These are phyloP conservation scores for Salvelinus sp. DNA, from an alignment of 2,113 vertebrate genomes.

Conservation along the genomic window DNA sequence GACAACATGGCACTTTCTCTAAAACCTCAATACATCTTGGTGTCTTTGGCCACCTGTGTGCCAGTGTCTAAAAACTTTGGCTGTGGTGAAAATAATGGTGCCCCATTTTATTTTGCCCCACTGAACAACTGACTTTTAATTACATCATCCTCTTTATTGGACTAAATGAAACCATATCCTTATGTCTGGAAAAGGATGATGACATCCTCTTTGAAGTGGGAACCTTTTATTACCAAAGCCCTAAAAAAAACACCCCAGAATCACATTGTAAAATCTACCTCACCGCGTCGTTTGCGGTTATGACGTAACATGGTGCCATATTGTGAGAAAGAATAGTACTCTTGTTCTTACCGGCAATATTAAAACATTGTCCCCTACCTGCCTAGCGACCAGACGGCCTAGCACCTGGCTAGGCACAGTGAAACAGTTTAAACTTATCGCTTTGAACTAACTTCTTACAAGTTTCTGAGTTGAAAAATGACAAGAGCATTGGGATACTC, in stretches of 20 bases:
- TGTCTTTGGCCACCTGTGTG: too few relatives aligned
- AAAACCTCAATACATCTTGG: too few relatives aligned
- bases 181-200: constrained; percentile 13
- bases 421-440: too few relatives aligned
- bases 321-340: neutral
- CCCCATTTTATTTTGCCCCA: neutral
- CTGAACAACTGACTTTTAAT: neutral
- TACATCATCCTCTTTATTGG: neutral
- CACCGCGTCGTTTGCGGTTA: neutral
- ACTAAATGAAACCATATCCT: constrained; percentile 4
- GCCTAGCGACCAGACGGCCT: neutral
- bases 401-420: neutral
- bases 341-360: neutral
- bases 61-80: too few relatives aligned
- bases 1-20: neutral
- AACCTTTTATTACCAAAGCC: constrained; percentile 42
- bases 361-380: neutral
- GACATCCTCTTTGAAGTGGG: constrained; percentile 42
- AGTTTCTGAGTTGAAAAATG: neutral
- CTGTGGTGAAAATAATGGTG: too few relatives aligned
- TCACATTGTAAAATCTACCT: constrained; percentile 28
- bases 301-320: neutral
- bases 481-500: neutral
- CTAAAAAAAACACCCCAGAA: neutral
- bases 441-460: neutral